Conservation (phyloP, 1,140 invertebrate genomes). For the Eubasilissa regina region DNA sequence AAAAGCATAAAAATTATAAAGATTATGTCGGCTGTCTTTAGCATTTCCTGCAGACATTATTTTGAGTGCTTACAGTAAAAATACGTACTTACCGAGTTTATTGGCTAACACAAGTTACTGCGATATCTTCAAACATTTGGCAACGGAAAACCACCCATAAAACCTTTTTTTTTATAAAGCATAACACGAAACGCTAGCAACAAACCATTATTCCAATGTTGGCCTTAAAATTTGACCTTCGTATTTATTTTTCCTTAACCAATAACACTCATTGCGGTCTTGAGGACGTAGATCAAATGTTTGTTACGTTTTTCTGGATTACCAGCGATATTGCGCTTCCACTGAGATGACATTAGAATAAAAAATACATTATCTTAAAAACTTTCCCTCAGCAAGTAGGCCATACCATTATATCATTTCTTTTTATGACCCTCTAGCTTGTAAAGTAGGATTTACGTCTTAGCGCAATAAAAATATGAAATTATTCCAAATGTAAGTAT, state of each 20-base stretch:
- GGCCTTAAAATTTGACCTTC: constrained; percentile 23
- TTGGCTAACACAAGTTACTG: constrained; percentile 8
- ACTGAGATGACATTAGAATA: constrained; percentile 8
- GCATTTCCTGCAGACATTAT: not conserved
- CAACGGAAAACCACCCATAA: constrained; percentile 14
- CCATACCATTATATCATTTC: not conserved
- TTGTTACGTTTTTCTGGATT: constrained; percentile 1
- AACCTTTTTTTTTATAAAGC: constrained; percentile 25
- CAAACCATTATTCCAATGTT: not conserved
- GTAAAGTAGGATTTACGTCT: constrained; percentile 17
- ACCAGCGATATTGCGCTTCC: not conserved
- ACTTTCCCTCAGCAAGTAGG: constrained; percentile 3
- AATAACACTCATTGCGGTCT: not conserved
- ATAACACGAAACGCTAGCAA: constrained; percentile 17
- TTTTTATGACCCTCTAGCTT: constrained; percentile 2
- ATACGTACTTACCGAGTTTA: constrained; percentile 17
- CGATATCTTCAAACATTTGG: constrained; percentile 23
- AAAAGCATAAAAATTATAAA: too few relatives aligned
- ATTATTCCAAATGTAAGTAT: not conserved
- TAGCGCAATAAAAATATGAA: not conserved
- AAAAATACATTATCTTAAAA: constrained; percentile 12
- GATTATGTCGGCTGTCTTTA: too few relatives aligned
- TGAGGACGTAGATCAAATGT: constrained; percentile 3
- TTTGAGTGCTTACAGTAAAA: constrained; percentile 4
- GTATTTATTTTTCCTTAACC: not conserved